Percentiles rank a stretch among this genome's conserved stretches.
Conservation (phyloP, 2,797 vertebrate species). For the Amblyopsis hoosieri region DNA sequence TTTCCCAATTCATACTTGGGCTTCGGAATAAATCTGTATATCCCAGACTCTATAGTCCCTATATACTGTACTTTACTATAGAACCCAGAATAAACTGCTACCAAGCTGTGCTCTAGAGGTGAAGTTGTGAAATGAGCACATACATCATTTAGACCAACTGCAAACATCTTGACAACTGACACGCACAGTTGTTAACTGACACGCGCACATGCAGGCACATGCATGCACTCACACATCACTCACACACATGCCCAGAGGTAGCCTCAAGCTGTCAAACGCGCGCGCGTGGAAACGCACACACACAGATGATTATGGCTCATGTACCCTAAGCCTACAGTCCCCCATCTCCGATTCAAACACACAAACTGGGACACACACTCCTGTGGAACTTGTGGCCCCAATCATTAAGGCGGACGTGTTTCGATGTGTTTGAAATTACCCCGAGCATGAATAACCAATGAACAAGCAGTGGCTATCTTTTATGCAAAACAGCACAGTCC, state of each 20-base stretch:
- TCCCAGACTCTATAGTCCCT: not conserved
- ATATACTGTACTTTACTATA: not conserved
- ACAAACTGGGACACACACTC: conserved; percentile 3
- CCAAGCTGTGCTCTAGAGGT: conserved; percentile 30
- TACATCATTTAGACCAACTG: conserved; percentile 43
- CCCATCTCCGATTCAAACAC: too few relatives aligned
- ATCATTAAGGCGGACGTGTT: conserved; percentile 42
- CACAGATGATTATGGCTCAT: too few relatives aligned
- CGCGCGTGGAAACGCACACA: conserved; percentile 22
- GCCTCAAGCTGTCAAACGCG: conserved; percentile 33
- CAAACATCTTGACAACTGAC: conserved; percentile 17
- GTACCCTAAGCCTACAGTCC: too few relatives aligned
- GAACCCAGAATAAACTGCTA: conserved; percentile 33
- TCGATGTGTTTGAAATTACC: conserved; percentile 40
- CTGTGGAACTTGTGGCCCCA: conserved; percentile 41
- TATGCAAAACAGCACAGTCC: conserved; percentile 58
- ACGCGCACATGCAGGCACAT: conserved; percentile 8
- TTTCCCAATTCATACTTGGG: conserved; percentile 26
- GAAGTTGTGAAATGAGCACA: conserved; percentile 23
- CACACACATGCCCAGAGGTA: conserved; percentile 33
- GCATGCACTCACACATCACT: conserved; percentile 2
- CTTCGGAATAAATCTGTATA: not conserved
- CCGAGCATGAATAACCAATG: conserved; percentile 54
- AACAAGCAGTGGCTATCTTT: conserved; percentile 40
- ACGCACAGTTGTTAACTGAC: not conserved